Percentiles rank a stretch among this genome's conserved stretches.
Evolutionary conservation across 1,140 invertebrate species (phyloP).

Genomic region (Macrocentrus cingulum): DNA sequence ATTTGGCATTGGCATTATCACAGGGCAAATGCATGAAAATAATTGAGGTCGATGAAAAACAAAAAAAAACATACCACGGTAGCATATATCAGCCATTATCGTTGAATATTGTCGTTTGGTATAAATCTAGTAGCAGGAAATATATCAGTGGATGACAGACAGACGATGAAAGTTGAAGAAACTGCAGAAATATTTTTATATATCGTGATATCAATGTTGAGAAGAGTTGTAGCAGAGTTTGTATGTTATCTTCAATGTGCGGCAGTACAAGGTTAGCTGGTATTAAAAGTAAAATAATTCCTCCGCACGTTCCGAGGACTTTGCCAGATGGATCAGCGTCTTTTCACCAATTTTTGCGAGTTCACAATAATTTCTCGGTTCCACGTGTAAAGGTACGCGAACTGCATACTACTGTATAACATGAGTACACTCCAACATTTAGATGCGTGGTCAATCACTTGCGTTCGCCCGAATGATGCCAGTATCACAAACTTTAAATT

Average conservation of each 20-base stretch:
- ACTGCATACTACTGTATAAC: constrained; percentile 64
- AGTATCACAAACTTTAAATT: constrained; percentile 39
- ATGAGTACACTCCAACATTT: constrained; percentile 59
- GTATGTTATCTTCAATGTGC: constrained; percentile 11
- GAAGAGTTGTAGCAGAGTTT: neutral
- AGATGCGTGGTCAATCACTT: constrained; percentile 43
- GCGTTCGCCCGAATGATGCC: constrained; percentile 44
- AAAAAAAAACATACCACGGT: constrained; percentile 39
- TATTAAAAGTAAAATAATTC: constrained; percentile 19
- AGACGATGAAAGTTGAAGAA: neutral
- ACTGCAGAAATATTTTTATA: neutral
- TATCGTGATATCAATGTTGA: neutral
- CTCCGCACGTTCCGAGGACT: constrained; percentile 1
- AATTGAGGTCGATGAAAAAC: neutral
- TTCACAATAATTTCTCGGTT: constrained; percentile 87
- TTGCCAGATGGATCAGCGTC: constrained; percentile 64
- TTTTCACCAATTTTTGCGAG: constrained; percentile 85
- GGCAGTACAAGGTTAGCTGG: constrained; percentile 26
- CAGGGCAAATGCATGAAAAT: neutral
- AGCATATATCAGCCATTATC: constrained; percentile 51
- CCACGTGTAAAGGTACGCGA: constrained; percentile 84
- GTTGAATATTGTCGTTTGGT: constrained; percentile 17
- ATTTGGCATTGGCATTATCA: too few species aligned
- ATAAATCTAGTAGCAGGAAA: neutral
- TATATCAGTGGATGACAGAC: neutral